Evolutionary conservation across 92 coral and sea anemone genomes (phyloP), one percentile per base, ranked within the genome.

Genomic region (Epizoanthus stellaris): DNA sequence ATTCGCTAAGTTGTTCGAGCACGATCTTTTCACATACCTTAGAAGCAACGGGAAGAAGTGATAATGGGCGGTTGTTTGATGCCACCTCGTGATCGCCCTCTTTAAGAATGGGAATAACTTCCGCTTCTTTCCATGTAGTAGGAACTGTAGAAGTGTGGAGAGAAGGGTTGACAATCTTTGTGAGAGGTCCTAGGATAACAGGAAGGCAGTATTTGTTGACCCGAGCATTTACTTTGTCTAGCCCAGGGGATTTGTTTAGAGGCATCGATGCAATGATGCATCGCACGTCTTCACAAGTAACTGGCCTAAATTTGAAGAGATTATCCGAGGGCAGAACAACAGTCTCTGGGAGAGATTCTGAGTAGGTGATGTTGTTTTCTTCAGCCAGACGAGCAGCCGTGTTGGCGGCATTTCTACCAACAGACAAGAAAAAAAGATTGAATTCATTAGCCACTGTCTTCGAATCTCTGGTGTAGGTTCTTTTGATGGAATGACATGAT

Each of bases 161-260:
- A 21, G 90, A 87, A 82, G 81, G 80, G 53, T 86, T 86, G 19
- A 85, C 76, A 11, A 76, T 85, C 67, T 75, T 67, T 21, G 88
- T 85, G 71, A 76, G 58, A 43, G 89, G 89, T 80, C 89, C 85
- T 5, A 86, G 69, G 17, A 86, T 86, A 64, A 86, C 85, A 25
- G 77, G 89, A 54, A 86, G 79, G 47, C 75, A 70, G 73, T 80
- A 75, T 70, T 76, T 89, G 47, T 76, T 49, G 11, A 90, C 77
- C 45, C 85, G 81, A 2, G 64, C 72, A 70, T 39, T 85, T 38
- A 77, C 30, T 65, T 89, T 89, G 77, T 89, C 92, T 15, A 89
- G 86, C 19, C 85, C 88, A 25, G 88, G 88, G 14, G 85, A 67
- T 54, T 88, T 84, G 80, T 84, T 88, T 25, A 47, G 65, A 19